Evolutionary conservation across 1,140 invertebrate genomes (phyloP), one percentile per base, ranked within the genome.

Genomic region (Drosophila punjabiensis): DNA sequence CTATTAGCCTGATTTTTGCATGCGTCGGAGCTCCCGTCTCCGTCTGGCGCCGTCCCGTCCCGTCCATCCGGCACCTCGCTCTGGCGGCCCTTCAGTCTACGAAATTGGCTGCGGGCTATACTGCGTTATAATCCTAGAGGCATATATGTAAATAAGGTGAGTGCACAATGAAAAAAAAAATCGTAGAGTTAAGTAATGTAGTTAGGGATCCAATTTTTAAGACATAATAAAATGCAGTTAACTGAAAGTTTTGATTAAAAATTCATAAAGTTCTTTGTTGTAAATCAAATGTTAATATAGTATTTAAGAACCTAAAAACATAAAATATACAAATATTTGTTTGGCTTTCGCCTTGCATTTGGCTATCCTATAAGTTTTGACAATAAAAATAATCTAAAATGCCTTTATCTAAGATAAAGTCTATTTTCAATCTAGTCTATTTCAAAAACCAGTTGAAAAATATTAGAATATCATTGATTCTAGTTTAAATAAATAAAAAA

Each of bases 1-100:
- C 86, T 89, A 89, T 89, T 90, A 90, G 86, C 82, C 76, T 73
- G 79, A 77, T 81, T 85, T 84, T 65, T 66, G 47, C 45, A 73
- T 78, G 64, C 73, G 47, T 73, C 43, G 60, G 24, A 50, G 53
- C 43, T 75, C 37, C 71, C 71, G 43, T 30, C 61, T 45, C 70
- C 35, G 69, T 18, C 67, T n/a, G n/a, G 24, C 0, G 20, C n/a
- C 14, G 5, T 5, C 16, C 37, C 16, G 13, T 39, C 37, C 6
- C 5, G 13, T 1, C 41, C n/a, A 14, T 41, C 50, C 14, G 7
- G 33, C 47, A 18, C 47, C 32, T 13, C 28, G 10, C 20, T 45
- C 20, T 18, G 48, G 11, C n/a, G 56, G 50, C 64, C 58, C 48
- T 77, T 68, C 48, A 33, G 70, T 55, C 55, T 64, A 52, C 43